Percentiles rank a stretch among this genome's conserved stretches.
phyloP scores from a whole-genome alignment of 2,888 invertebrate genomes.

The Papilio elwesi region DNA sequence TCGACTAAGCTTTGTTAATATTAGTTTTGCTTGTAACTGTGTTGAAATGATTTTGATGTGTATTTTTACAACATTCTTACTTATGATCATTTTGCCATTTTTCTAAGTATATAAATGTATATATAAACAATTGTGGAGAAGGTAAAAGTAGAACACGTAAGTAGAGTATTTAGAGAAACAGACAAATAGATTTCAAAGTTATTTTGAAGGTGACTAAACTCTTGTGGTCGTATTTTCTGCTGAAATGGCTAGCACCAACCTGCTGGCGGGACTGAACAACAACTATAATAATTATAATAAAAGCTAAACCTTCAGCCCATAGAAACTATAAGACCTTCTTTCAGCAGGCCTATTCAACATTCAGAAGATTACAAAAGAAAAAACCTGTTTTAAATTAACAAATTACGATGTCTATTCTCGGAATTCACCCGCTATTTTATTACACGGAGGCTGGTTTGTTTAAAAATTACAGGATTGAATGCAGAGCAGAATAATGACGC shows the following conservation, averaged over 20 bases:
- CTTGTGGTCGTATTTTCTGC: not conserved
- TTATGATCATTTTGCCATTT: too few species aligned
- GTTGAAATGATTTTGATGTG: not conserved
- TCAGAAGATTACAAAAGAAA: constrained; percentile 31
- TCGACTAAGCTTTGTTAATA: constrained; percentile 57
- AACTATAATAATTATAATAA: constrained; percentile 9
- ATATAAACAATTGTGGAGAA: too few species aligned
- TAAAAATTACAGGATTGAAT: constrained; percentile 73
- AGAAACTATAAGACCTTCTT: constrained; percentile 6
- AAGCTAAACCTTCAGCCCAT: not conserved
- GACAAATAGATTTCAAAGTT: too few species aligned
- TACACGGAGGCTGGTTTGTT: constrained; percentile 55
- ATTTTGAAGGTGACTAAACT: too few species aligned
- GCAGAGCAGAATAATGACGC: constrained; percentile 71
- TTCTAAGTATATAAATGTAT: too few species aligned
- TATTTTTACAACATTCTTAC: too few species aligned
- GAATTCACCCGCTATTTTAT: constrained; percentile 44
- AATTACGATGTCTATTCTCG: constrained; percentile 48
- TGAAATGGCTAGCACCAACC: too few species aligned
- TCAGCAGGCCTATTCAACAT: constrained; percentile 13
- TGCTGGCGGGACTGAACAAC: not conserved
- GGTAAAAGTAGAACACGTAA: too few species aligned
- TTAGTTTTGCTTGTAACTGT: constrained; percentile 16
- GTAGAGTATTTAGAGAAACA: too few species aligned
- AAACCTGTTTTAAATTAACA: constrained; percentile 41